Evolutionary conservation across 2,888 invertebrate species (phyloP), one percentile per base, ranked within the genome.

Genomic region (Deladenus siricidicola): DNA sequence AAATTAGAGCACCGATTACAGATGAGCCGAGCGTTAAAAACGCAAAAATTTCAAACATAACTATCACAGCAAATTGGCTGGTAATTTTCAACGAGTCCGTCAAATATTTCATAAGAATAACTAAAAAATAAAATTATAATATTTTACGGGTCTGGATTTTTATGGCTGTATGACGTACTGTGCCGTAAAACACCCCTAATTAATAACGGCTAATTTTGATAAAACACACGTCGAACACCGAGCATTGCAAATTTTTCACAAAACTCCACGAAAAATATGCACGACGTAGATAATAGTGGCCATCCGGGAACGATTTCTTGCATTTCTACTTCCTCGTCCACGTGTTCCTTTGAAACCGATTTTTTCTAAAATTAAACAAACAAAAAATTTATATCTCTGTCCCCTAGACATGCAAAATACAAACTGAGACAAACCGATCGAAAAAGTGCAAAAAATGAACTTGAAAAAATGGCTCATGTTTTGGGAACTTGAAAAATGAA

Each of bases 221-320:
- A 3, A 29, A n/a, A 30, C 39, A 1, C n/a, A 53, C 53, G n/a
- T 30, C 42, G 53, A 30, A 53, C 34, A n/a, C 30, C 42, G 21
- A 34, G 34, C 23, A 34, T 30, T 2, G 53, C 2, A 34, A 53
- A 53, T 10, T 39, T 4, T 53, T 53, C 53, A 4, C 29, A 53
- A 42, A 53, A 30, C 23, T 53, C 30, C 1, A 53, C 3, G 8
- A 53, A 19, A 19, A 53, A 53, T 29, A 53, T 21, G 34, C 53
- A 53, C 1, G 3, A 30, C 14, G 53, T 53, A 4, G 53, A 34
- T 4, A 53, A 21, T n/a, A 53, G n/a, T 30, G 53, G 53, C 53
- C 53, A 53, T 30, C 39, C 39, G 39, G 39, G 39, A 6, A 34
- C 39, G 6, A 34, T 34, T 34, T 34, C 39, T 14, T 34, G 39